Base-by-base conservation (phyloP, 1,140 invertebrate genomes). In the Belonocnema kinseyi region DNA sequence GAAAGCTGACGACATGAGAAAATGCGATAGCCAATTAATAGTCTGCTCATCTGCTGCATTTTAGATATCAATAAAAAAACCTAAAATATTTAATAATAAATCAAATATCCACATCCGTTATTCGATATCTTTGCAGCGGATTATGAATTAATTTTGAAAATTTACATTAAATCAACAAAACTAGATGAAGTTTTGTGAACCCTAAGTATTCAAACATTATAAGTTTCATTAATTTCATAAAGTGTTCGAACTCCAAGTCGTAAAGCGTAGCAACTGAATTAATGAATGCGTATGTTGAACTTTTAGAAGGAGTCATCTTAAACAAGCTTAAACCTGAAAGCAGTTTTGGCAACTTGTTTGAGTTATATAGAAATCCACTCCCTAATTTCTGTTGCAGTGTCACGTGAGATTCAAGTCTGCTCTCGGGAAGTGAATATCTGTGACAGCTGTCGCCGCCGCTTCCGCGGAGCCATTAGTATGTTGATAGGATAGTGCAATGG, bases 271-370 rank as follows among this genome's bases (percentile, higher is more conserved):
- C 61, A 66, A 66, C 61, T 66, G 40, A 66, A 66, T 33, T 66
- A 66, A 14, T 66, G 61, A 66, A 66, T 66, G 61, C 61, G 61
- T 66, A 66, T 66, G 61, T 66, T 66, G 61, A 66, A 66, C 61
- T 66, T 66, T 66, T 66, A 33, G 61, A 66, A 66, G 61, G 61
- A 66, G 61, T 66, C 61, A 66, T 66, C 61, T 66, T 40, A 66
- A 66, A 66, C 61, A 66, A 66, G 61, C 40, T 66, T 66, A 66
- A 66, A 66, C 26, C 61, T 66, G n/a, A 66, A 40, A 66, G 61
- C 61, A 66, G 61, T 66, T 66, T 66, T 66, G 61, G 61, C 61
- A 66, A 66, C 61, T 66, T 66, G 61, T 46, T 66, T 66, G 61
- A 66, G 61, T 66, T 66, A 66, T 66, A 33, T 40, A n/a, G 21